Evolutionary conservation across 1,140 invertebrate genomes (phyloP).

Genomic region (Musca domestica): DNA sequence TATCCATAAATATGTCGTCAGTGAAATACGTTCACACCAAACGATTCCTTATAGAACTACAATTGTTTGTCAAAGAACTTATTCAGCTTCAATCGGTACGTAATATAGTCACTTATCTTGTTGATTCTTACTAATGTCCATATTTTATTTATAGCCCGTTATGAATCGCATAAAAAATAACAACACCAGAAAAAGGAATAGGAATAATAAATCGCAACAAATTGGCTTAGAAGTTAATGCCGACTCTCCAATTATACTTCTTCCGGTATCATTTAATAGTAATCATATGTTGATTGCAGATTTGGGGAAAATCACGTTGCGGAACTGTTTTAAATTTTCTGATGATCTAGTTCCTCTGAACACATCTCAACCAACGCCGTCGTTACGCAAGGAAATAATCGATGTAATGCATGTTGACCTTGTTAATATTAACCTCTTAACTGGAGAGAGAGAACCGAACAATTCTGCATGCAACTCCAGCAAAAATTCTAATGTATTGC

Average conservation of each 20-base stretch:
- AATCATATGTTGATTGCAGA: slow-evolving; percentile 77
- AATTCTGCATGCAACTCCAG: slow-evolving; percentile 28
- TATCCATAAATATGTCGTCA: slow-evolving; percentile 80
- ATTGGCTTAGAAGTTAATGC: slow-evolving; percentile 47
- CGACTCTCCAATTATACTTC: slow-evolving; percentile 79
- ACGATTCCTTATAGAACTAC: slow-evolving; percentile 84
- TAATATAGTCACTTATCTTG: too few species aligned
- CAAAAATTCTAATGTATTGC: slow-evolving; percentile 27
- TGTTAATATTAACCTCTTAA: slow-evolving; percentile 80
- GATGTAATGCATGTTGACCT: slow-evolving; percentile 77
- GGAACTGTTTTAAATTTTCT: slow-evolving; percentile 70
- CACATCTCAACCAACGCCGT: slow-evolving; percentile 54
- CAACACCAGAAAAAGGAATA: slow-evolving; percentile 31
- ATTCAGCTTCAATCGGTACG: slow-evolving; percentile 73
- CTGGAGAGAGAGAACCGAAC: slow-evolving; percentile 56
- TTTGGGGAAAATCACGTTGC: slow-evolving; percentile 76
- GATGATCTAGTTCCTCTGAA: slow-evolving; percentile 59
- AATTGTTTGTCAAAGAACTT: slow-evolving; percentile 85
- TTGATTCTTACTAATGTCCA: too few species aligned
- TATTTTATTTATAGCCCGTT: slow-evolving; percentile 39
- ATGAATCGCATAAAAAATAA: slow-evolving; percentile 46
- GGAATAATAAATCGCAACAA: slow-evolving; percentile 35
- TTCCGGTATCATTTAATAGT: slow-evolving; percentile 82
- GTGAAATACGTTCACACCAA: slow-evolving; percentile 94
- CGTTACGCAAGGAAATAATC: slow-evolving; percentile 57